Evolutionary conservation across 2,797 vertebrate species (phyloP).

Genomic region (Leuciscus waleckii): DNA sequence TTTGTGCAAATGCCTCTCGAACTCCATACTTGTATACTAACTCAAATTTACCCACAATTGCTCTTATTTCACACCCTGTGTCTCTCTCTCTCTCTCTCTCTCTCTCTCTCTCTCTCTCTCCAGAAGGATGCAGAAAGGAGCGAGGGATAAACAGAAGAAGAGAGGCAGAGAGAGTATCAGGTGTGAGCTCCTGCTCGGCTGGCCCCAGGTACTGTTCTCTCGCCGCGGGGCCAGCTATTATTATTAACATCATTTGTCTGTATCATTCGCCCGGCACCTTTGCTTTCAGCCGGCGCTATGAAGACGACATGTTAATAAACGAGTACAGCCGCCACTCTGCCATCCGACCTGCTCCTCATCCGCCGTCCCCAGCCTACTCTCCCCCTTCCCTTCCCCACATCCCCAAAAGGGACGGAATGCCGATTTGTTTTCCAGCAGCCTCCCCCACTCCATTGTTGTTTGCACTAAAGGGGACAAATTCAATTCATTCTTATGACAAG

Average conservation of each 20-base stretch:
- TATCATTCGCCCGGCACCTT: conserved; percentile 90
- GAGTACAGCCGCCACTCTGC: conserved; percentile 89
- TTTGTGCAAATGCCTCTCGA: not conserved
- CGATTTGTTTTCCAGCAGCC: conserved; percentile 99
- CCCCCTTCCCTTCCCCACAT: conserved; percentile 75
- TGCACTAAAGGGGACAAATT: conserved; percentile 98
- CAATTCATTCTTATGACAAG: conserved; percentile 99
- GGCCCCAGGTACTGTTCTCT: conserved; percentile 80
- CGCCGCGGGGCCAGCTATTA: conserved; percentile 93
- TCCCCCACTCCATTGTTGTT: conserved; percentile 94
- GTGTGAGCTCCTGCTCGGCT: conserved; percentile 72
- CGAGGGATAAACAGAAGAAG: conserved; percentile 31
- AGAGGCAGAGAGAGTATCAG: conserved; percentile 58
- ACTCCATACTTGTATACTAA: not conserved
- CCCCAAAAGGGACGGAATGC: conserved; percentile 91
- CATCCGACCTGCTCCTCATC: conserved; percentile 92
- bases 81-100: too few relatives aligned
- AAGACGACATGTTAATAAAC: conserved; percentile 97
- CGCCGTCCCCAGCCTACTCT: conserved; percentile 73
- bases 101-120: not conserved
- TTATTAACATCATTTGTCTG: conserved; percentile 99
- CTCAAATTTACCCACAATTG: not conserved
- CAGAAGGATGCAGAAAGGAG: conserved; percentile 2
- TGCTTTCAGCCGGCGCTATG: conserved; percentile 89
- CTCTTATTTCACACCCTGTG: not conserved